phyloP scores from a whole-genome alignment of 2,888 invertebrate genomes.

The Chloromyia formosa region DNA sequence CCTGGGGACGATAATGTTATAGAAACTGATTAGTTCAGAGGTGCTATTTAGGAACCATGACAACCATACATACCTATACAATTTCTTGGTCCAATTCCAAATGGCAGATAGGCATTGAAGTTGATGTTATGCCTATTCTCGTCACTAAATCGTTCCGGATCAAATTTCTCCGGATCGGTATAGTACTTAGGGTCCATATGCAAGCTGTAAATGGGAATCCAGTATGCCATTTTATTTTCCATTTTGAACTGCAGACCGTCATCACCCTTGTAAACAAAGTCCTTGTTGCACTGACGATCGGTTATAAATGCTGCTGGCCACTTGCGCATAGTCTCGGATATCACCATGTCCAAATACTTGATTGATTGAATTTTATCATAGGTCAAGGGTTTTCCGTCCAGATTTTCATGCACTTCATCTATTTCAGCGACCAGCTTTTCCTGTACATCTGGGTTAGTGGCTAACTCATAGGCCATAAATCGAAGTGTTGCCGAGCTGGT shows the following conservation, averaged over 20 bases:
- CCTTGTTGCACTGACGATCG: constrained; percentile 66
- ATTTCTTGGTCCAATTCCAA: constrained; percentile 67
- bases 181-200: constrained; percentile 64
- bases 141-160: constrained; percentile 66
- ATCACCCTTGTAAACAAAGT: constrained; percentile 59
- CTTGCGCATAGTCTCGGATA: constrained; percentile 66
- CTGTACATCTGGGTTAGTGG: constrained; percentile 66
- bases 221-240: constrained; percentile 43
- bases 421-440: constrained; percentile 65
- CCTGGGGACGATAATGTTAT: constrained; percentile 39
- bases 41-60: too few species aligned
- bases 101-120: constrained; percentile 63
- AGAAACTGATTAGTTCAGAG: too few species aligned
- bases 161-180: constrained; percentile 65
- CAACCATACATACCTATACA: constrained; percentile 65
- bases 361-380: constrained; percentile 67
- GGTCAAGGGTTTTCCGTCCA: constrained; percentile 62
- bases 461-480: constrained; percentile 66
- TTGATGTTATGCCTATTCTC: constrained; percentile 63
- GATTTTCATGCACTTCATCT: constrained; percentile 59
- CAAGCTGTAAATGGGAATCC: constrained; percentile 60
- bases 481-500: constrained; percentile 62
- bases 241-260: constrained; percentile 48
- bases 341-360: constrained; percentile 71
- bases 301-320: constrained; percentile 65